Evolutionary conservation across 2,797 vertebrate species (phyloP), one percentile per base, ranked within the genome.

Genomic region (Chromis chromis): DNA sequence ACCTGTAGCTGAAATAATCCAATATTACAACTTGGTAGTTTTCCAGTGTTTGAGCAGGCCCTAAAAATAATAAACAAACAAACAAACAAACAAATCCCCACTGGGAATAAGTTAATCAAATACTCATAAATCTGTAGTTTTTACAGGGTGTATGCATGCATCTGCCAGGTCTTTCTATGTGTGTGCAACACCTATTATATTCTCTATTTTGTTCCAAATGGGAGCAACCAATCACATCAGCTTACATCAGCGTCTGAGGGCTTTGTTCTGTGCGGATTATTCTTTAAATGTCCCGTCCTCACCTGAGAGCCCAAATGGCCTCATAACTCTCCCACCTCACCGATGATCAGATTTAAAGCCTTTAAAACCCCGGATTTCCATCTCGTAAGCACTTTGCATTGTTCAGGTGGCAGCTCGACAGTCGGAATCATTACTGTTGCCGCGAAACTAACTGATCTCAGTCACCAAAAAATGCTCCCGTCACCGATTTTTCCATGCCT

Each of bases 201-300:
- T 54, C 22, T 69, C 60, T 19, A 4, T 31, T 42, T 33, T 57
- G 46, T 49, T 66, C 52, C 22, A 65, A 66, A 54, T 62, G 48
- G 62, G 40, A 73, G 3, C 46, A 61, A 60, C 81, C 76, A 65
- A 68, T 82, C 73, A 71, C 53, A 61, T 65, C 52, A 59, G 67
- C 17, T 75, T 59, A 74, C 69, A 60, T 16, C 16, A 19, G n/a
- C n/a, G n/a, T 69, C 66, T 61, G 39, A 73, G 57, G 52, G 33
- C 69, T 77, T 73, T 74, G 67, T 73, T 79, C 72, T 67, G 2
- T 39, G 40, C 16, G 76, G 70, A 84, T 85, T 79, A 63, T 71
- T 63, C 21, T 75, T 58, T 81, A 68, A 74, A 65, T 68, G 57
- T 52, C 31, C 48, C 27, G 17, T 64, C 64, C n/a, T 73, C 65